These are phyloP conservation scores for Danaus melanippus DNA, from an alignment of 1,140 invertebrate species.

Conservation along the genomic window DNA sequence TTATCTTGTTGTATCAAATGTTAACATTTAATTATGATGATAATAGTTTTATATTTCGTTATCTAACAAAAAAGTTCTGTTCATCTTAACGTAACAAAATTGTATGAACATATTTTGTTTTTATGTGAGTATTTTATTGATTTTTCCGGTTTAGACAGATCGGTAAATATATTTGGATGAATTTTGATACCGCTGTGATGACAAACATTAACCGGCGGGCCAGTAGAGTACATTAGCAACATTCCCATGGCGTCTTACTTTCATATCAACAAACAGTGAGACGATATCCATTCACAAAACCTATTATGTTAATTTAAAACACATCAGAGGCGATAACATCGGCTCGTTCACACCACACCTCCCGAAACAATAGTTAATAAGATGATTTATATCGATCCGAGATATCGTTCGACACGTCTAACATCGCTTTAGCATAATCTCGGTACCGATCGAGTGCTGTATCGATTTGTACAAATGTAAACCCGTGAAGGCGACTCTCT, in stretches of 20 bases:
- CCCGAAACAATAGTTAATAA: constrained; percentile 71
- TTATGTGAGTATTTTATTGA: too few species aligned
- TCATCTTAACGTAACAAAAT: too few species aligned
- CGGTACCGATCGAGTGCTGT: constrained; percentile 55
- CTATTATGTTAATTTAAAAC: constrained; percentile 73
- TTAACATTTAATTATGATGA: too few species aligned
- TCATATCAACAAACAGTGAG: constrained; percentile 63
- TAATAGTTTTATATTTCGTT: too few species aligned
- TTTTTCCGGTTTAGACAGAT: too few species aligned
- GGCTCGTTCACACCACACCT: constrained; percentile 69
- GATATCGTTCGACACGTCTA: constrained; percentile 61
- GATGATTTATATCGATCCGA: constrained; percentile 67
- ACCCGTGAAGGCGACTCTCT: constrained; percentile 9
- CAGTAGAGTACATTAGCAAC: constrained; percentile 6
- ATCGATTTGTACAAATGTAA: constrained; percentile 58
- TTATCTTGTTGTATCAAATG: too few species aligned
- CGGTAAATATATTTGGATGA: too few species aligned
- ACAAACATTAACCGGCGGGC: too few species aligned
- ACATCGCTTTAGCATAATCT: constrained; percentile 70
- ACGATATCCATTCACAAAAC: constrained; percentile 68
- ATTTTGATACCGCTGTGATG: too few species aligned
- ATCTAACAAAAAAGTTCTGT: too few species aligned
- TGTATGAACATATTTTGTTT: too few species aligned
- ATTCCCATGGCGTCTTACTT: constrained; percentile 27
- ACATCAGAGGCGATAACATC: constrained; percentile 65